Evolutionary conservation across 2,888 invertebrate genomes (phyloP).

Genomic region (Eudemis profundana): DNA sequence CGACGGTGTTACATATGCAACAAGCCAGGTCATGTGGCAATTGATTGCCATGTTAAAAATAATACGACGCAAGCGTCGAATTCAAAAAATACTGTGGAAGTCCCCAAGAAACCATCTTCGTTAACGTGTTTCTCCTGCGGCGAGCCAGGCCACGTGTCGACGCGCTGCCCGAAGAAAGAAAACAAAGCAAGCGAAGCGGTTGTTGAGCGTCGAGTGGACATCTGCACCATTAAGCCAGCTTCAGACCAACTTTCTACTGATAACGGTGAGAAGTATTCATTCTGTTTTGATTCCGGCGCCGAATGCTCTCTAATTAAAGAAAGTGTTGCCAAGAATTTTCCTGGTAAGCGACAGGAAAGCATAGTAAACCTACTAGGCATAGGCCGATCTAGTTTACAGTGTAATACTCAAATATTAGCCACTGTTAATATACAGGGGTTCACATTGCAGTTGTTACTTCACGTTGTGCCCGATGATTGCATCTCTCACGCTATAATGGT

Average conservation of each 20-base stretch:
- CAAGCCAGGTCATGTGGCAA: background rate
- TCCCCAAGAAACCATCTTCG: background rate
- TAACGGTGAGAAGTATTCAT: conserved; percentile 43
- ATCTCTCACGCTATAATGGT: background rate
- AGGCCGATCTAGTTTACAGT: too few relatives aligned
- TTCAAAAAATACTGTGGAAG: background rate
- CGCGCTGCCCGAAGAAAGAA: background rate
- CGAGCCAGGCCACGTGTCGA: background rate
- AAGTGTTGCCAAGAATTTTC: too few relatives aligned
- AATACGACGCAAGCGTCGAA: background rate
- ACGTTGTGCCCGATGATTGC: background rate
- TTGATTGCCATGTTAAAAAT: background rate
- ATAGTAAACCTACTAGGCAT: too few relatives aligned
- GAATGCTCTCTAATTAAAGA: too few relatives aligned
- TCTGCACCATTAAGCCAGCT: conserved; percentile 10
- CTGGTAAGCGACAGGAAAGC: too few relatives aligned
- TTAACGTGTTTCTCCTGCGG: background rate
- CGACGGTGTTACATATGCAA: conserved; percentile 1
- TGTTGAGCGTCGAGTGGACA: background rate
- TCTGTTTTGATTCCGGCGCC: conserved; percentile 40
- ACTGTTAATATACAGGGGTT: too few relatives aligned
- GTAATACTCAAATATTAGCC: too few relatives aligned
- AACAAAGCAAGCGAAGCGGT: background rate
- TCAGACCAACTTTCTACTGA: conserved; percentile 25
- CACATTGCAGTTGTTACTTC: too few relatives aligned